Base-by-base conservation (phyloP, 2,888 invertebrate genomes). In the Ormyrus nitidulus region DNA sequence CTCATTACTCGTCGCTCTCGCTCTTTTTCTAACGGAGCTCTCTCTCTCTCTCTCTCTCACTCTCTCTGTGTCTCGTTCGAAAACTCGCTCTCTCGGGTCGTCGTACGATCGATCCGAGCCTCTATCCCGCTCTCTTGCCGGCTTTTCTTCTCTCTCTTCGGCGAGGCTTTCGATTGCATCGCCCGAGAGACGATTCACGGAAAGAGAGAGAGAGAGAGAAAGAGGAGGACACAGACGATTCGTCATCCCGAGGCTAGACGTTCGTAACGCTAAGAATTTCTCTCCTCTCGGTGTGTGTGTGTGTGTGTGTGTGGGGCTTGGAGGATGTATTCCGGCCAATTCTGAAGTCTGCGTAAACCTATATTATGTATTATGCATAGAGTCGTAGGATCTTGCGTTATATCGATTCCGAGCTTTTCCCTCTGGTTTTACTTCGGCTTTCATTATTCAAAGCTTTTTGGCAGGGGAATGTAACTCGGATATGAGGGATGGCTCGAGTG, bases 31-130 rank as follows among this genome's bases (percentile, higher is more conserved):
- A 13, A 9, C 61, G 19, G 19, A 19, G 5, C 51, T 53, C 71
- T 48, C 58, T 59, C 34, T 8, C 44, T 5, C 53, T 69, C 51
- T 11, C 62, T 71, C 49, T 64, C 62, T 8, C 44, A 0, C 53
- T 69, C 51, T 11, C 62, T 71, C 49, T 64, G 56, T 69, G 54
- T 44, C 53, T 69, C 44, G 61, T 72, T 73, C 66, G 69, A 80
- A 80, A 77, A 73, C 64, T 19, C 64, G 77, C 19, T 19, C 19
- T 19, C 19, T 9, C 66, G 72, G 73, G 77, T 77, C 77, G 73
- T 77, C 71, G 77, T 72, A 77, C 76, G 72, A 77, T 80, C 77
- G 79, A 83, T 85, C 82, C 44, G 70, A 19, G 48, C 48, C 46
- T n/a, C 62, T 54, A 8, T 10, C 11, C 11, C 19, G 19, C 19